Evolutionary conservation across 2,113 vertebrate genomes (phyloP), one percentile per base, ranked within the genome.

Genomic region (Trinectes maculatus): DNA sequence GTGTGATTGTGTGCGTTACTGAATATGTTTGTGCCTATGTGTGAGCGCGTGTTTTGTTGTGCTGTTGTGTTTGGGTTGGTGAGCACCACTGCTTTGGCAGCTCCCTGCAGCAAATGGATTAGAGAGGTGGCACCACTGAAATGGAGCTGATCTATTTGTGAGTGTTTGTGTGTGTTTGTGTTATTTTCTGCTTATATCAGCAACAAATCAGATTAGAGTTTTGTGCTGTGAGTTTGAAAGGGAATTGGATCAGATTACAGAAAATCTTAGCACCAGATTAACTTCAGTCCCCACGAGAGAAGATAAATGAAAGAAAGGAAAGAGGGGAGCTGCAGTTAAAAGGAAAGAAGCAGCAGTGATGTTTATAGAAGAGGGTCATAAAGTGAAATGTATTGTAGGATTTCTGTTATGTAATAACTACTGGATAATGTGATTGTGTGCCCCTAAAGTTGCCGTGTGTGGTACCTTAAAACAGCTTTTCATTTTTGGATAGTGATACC

Each of bases 221-320:
- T 56, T 60, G 77, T 57, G 61, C 53, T 52, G 55, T 1, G 18
- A 73, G 57, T 82, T 60, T 72, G 57, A 82, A 77, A 79, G 57
- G 79, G 66, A 84, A 83, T 91, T 86, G 86, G 83, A 91, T 91
- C 80, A 76, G 82, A 87, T 88, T 83, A 75, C 71, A 65, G 55
- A 64, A 77, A 86, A 67, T 89, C 87, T 83, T 83, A 78, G 83
- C 72, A 51, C 66, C 68, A 63, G 79, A 83, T 87, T 84, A 77
- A 63, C 78, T 73, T 24, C 62, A 51, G 71, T 80, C 60, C 79
- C 46, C 54, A 59, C 44, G 42, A 84, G 80, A 29, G 43, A 52
- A 37, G 15, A 44, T 21, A 69, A 59, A 74, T 68, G 61, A 74
- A 70, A 47, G 56, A 59, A 69, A 29, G 21, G 11, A 6, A 36